Conservation (phyloP, 2,888 invertebrate species). For the Pantelozetes paolii region DNA sequence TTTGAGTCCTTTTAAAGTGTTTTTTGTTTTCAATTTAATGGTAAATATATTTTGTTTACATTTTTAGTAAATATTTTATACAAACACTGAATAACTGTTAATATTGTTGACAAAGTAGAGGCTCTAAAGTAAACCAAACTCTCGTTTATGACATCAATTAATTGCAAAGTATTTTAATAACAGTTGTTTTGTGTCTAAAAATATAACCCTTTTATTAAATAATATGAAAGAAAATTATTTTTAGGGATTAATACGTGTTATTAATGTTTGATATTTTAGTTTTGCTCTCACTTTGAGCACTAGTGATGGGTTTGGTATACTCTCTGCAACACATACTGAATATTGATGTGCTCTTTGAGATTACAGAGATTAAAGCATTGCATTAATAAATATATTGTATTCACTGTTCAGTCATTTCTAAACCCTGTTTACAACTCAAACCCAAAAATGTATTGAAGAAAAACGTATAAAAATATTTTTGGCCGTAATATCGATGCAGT, state of each 20-base stretch:
- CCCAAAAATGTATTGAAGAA: slow-evolving; percentile 29
- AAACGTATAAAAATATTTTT: slow-evolving; percentile 30
- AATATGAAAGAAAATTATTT: too few relatives aligned
- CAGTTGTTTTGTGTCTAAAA: background rate
- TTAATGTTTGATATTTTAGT: background rate
- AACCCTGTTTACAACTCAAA: slow-evolving; percentile 9
- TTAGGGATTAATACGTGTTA: background rate
- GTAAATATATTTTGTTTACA: too few relatives aligned
- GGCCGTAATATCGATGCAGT: slow-evolving; percentile 15
- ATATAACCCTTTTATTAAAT: too few relatives aligned
- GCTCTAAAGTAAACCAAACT: too few relatives aligned
- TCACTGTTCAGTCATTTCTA: slow-evolving; percentile 9
- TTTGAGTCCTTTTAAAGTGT: background rate
- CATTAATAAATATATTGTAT: slow-evolving; percentile 28
- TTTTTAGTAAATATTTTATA: too few relatives aligned
- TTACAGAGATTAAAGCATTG: slow-evolving; percentile 33
- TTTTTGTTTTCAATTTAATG: background rate
- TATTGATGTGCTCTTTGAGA: slow-evolving; percentile 32
- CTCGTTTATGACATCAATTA: background rate
- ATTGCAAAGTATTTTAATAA: background rate
- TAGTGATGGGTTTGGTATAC: background rate
- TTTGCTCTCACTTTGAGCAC: background rate
- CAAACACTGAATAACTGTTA: background rate
- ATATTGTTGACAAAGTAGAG: too few relatives aligned
- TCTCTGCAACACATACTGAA: slow-evolving; percentile 17